Base-by-base conservation (phyloP, 2,888 invertebrate genomes). In the Archips xylosteana region DNA sequence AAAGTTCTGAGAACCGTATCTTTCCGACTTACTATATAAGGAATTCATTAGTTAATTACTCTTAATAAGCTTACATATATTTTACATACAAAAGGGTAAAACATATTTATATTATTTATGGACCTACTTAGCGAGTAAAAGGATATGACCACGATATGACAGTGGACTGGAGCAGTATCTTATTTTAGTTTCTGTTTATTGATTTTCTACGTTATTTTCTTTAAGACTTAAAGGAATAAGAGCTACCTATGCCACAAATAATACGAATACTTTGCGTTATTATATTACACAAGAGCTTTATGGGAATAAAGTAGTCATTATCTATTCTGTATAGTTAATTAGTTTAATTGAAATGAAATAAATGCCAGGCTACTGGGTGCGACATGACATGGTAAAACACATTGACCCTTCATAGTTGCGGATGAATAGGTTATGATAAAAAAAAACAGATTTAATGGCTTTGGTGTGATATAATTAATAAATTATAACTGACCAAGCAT, bases 331-430 rank as follows among this genome's bases (percentile, higher is more conserved):
- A 23, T 54, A 23, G 45, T 13, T 15, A 23, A 13, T 45, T 13
- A 63, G 6, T 60, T 45, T 68, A 59, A 54, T 66, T 34, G 32
- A 39, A 69, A 74, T 39, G 32, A 45, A 69, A 74, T 47, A 49
- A 66, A 63, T 62, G 36, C 42, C 36, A n/a, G n/a, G n/a, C n/a
- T 62, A 57, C 36, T 36, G 47, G 47, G 13, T 49, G 13, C 49
- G 3, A 13, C 2, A 49, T 2, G 49, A 3, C 13, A 49, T 2
- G 36, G 49, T 12, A 49, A 49, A 4, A 49, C 36, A n/a, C 49
- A 13, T 12, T 49, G 49, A 12, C 51, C 15, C 1, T 13, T 51
- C 51, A 23, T 15, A 51, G n/a, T 15, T 5, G 6, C 6, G 15
- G 15, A 15, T 8, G 51, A 51, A 15, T 51, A 23, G 8, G 6